Evolutionary conservation across 2,888 invertebrate species (phyloP).

Genomic region (Nemoura dubitans): DNA sequence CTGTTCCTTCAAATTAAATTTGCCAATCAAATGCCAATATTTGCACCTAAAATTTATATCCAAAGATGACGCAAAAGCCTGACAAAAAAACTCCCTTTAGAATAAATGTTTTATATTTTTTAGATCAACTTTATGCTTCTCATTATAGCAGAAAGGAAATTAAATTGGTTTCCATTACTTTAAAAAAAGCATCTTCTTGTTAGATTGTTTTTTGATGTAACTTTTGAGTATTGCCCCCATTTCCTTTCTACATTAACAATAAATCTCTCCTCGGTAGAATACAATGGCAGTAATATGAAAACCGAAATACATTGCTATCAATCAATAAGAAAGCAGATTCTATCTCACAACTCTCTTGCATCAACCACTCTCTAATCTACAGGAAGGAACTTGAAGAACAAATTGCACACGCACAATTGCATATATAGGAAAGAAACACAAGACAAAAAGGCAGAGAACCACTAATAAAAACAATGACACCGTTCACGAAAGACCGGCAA

Average conservation of each 20-base stretch:
- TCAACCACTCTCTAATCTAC: neutral
- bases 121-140: too few relatives aligned
- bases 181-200: too few relatives aligned
- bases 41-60: too few relatives aligned
- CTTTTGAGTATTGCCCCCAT: neutral
- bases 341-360: neutral
- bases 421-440: neutral
- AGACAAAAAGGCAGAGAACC: neutral
- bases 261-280: neutral
- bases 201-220: neutral
- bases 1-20: too few relatives aligned
- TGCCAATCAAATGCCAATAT: too few relatives aligned
- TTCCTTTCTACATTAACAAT: neutral
- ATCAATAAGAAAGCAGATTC: neutral
- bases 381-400: neutral
- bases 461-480: neutral
- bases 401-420: neutral
- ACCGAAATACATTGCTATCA: neutral
- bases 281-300: neutral
- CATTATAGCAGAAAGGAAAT: too few relatives aligned
- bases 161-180: too few relatives aligned
- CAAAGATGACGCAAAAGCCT: too few relatives aligned
- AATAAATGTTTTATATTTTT: too few relatives aligned
- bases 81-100: too few relatives aligned
- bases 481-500: neutral